A percentile compares a stretch with the other conserved stretches of the same genome.
Conservation (phyloP, 1,140 invertebrate genomes). For the Hetaerina americana region DNA sequence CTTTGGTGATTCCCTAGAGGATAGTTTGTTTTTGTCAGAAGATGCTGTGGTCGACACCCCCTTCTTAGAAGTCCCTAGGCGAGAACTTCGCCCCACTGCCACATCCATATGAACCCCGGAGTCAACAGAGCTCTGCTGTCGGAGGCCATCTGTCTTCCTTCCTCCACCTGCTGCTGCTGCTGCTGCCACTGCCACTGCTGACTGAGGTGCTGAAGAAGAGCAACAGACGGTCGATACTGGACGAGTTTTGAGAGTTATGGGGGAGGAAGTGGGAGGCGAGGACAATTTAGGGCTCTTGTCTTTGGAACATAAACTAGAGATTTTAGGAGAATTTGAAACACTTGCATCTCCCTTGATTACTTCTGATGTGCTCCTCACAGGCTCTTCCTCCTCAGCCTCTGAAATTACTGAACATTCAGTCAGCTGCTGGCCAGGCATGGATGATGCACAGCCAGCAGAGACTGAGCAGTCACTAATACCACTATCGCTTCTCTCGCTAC, state of each 20-base stretch:
- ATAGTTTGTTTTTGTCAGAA: background rate
- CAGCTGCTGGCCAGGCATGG: slow-evolving; percentile 25
- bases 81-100: background rate
- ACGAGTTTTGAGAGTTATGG: background rate
- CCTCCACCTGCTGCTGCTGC: background rate
- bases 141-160: slow-evolving; percentile 11
- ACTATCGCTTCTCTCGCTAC: slow-evolving; percentile 42
- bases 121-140: slow-evolving; percentile 10
- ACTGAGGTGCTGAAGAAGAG: slow-evolving; percentile 7
- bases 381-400: slow-evolving; percentile 21
- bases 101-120: slow-evolving; percentile 5
- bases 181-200: background rate
- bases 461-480: slow-evolving; percentile 43
- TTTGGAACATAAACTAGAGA: slow-evolving; percentile 1
- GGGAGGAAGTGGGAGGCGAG: background rate
- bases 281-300: background rate
- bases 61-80: background rate
- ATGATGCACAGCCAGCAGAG: slow-evolving; percentile 19
- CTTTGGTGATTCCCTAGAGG: background rate
- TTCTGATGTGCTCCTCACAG: background rate
- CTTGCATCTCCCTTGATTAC: background rate
- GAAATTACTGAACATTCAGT: slow-evolving; percentile 23
- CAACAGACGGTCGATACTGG: background rate
- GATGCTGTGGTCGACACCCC: background rate
- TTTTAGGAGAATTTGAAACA: background rate